Percentiles rank a stretch among this genome's conserved stretches.
Evolutionary conservation across 2,113 vertebrate genomes (phyloP).

Genomic region (Myiagra hebetior): DNA sequence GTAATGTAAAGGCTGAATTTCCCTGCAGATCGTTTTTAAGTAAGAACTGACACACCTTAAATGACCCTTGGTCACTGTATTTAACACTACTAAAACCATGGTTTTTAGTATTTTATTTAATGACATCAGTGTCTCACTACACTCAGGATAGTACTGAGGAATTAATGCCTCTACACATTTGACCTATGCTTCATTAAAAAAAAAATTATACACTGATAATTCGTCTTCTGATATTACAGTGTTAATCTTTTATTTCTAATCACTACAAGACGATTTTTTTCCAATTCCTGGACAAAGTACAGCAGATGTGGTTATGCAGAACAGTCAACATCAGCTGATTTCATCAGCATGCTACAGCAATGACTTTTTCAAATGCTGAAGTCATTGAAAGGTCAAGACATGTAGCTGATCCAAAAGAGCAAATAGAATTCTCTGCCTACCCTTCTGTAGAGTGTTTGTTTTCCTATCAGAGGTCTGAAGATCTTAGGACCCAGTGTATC

Average conservation of each 20-base stretch:
- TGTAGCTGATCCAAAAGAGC: not conserved
- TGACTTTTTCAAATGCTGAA: not conserved
- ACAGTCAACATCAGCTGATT: not conserved
- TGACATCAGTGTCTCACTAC: not conserved
- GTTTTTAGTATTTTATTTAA: not conserved
- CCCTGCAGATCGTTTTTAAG: not conserved
- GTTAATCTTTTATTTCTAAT: not conserved
- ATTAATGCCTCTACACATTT: not conserved
- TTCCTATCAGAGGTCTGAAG: not conserved
- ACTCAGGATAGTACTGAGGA: not conserved
- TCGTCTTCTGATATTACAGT: not conserved
- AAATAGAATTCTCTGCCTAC: not conserved
- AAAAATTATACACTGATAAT: not conserved
- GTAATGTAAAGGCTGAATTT: not conserved
- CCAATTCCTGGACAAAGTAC: not conserved
- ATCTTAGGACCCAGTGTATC: not conserved
- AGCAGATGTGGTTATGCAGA: not conserved
- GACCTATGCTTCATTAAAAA: not conserved
- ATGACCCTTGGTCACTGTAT: not conserved
- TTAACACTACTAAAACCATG: not conserved
- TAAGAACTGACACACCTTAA: not conserved
- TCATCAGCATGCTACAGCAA: not conserved
- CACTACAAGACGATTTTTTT: not conserved
- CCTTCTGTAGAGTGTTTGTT: not conserved
- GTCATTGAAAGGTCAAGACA: not conserved